Percentiles rank a stretch among this genome's conserved stretches.
Evolutionary conservation across 2,888 invertebrate species (phyloP).

Genomic region (Meghimatium bilineatum): DNA sequence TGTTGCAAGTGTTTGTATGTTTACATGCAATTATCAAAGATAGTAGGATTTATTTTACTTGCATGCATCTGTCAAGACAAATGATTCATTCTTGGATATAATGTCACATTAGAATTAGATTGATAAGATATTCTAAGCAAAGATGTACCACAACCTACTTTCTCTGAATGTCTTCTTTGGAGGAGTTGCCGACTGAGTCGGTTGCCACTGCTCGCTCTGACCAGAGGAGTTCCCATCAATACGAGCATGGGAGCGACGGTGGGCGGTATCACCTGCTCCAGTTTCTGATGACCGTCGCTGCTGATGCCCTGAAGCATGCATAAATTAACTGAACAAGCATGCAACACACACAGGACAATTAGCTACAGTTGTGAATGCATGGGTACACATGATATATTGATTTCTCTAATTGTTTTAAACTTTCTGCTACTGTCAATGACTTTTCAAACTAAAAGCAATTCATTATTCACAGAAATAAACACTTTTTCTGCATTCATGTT

Average conservation of each 20-base stretch:
- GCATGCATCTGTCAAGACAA: no score
- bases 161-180: conserved; percentile 39
- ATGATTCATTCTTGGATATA: no score
- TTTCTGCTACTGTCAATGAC: no score
- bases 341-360: background rate
- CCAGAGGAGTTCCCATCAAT: conserved; percentile 10
- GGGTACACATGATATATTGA: background rate
- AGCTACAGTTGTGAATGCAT: background rate
- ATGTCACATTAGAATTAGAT: no score
- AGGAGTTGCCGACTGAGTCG: conserved; percentile 2
- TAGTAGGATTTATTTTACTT: no score
- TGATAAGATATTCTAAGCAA: background rate
- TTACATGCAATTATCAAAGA: no score
- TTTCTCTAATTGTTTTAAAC: no score
- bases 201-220: conserved; percentile 11
- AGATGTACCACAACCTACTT: conserved; percentile 41
- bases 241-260: conserved; percentile 43
- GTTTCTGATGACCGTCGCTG: background rate
- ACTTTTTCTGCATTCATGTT: no score
- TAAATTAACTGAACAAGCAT: conserved; percentile 30
- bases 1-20: no score
- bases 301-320: conserved; percentile 48
- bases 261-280: conserved; percentile 29
- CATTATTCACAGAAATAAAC: no score
- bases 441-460: no score